Evolutionary conservation across 2,113 vertebrate species (phyloP).

Genomic region (Gorsachius goisagi): DNA sequence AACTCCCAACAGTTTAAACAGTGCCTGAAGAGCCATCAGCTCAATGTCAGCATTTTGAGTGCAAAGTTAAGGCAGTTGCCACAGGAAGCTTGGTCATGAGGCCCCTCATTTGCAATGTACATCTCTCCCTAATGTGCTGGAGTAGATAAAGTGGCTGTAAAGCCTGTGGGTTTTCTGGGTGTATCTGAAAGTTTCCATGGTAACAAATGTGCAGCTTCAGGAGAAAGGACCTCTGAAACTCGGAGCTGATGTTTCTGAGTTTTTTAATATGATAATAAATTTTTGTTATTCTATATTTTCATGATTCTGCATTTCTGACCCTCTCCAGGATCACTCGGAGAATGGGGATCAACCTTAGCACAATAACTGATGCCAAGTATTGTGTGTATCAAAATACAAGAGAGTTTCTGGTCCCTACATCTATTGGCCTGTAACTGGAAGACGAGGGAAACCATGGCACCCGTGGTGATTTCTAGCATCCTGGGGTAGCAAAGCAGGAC

Average conservation of each 20-base stretch:
- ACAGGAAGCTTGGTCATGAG: conserved; percentile 8
- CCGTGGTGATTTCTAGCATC: background rate
- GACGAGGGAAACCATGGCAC: background rate
- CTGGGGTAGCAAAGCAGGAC: background rate
- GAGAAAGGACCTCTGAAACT: background rate
- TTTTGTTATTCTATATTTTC: background rate
- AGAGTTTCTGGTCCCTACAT: background rate
- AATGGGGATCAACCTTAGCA: background rate
- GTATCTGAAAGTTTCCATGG: conserved; percentile 25
- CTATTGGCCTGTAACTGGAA: background rate
- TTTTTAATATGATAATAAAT: background rate
- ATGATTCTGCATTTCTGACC: background rate
- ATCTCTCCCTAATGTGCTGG: background rate
- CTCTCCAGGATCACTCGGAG: fast-evolving
- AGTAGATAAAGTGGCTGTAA: background rate
- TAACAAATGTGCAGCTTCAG: background rate
- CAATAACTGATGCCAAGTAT: background rate
- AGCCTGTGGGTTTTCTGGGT: background rate
- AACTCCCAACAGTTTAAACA: background rate
- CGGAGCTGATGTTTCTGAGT: background rate
- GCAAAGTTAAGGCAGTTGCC: background rate
- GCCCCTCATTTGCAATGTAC: background rate
- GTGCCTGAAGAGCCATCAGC: background rate
- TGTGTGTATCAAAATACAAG: background rate
- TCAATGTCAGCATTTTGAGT: background rate